Percentiles rank a stretch among this genome's conserved stretches.
phyloP scores from a whole-genome alignment of 2,797 vertebrate genomes.

The Momotus momota region DNA sequence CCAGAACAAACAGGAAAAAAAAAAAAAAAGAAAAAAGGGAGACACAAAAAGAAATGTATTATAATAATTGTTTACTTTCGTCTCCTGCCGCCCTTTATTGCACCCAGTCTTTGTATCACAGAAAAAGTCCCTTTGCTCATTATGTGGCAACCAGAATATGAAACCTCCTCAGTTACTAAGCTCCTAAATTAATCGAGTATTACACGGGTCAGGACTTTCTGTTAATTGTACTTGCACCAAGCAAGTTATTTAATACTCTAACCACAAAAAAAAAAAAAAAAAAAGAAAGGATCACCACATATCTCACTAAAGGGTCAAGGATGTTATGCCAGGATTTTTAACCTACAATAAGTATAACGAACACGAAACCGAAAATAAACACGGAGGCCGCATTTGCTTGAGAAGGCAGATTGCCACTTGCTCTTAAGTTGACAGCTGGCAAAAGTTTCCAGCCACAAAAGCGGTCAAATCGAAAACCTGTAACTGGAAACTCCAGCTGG shows the following conservation, averaged over 20 bases:
- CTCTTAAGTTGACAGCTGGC: constrained; percentile 60
- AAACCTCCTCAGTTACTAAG: background rate
- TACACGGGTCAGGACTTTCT: background rate
- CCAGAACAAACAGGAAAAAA: background rate
- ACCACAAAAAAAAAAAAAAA: background rate
- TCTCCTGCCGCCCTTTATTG: background rate
- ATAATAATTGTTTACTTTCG: constrained; percentile 14
- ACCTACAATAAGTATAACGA: background rate
- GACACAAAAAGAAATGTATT: constrained; percentile 26
- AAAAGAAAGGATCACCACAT: background rate
- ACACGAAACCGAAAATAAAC: constrained; percentile 46
- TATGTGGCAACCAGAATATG: background rate
- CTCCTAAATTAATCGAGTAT: background rate
- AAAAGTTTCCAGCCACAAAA: constrained; percentile 60
- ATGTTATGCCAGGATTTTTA: constrained; percentile 4
- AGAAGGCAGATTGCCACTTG: constrained; percentile 55
- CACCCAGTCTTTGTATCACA: background rate
- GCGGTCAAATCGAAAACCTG: background rate
- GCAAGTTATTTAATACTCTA: constrained; percentile 9
- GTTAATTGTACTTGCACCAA: background rate
- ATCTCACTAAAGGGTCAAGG: background rate
- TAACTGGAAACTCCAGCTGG: constrained; percentile 32
- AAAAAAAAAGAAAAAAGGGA: background rate
- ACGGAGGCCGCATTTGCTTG: constrained; percentile 25
- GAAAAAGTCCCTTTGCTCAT: background rate